These are phyloP conservation scores for Scotopteryx bipunctaria DNA, from an alignment of 2,888 invertebrate species.

Conservation along the genomic window DNA sequence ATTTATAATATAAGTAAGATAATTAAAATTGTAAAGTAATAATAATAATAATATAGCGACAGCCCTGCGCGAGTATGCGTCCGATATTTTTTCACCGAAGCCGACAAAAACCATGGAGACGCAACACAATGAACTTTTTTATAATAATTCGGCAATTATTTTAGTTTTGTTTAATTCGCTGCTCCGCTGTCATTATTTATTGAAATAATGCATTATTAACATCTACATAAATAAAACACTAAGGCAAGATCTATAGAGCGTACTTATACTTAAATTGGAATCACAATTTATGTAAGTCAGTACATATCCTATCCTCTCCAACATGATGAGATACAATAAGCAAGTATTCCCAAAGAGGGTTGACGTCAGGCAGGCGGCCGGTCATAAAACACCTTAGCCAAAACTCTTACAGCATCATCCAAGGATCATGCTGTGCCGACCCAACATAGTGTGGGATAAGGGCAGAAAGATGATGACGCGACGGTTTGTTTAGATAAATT, in stretches of 20 bases:
- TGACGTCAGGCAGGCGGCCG: too few relatives aligned
- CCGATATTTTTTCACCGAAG: slow-evolving; percentile 79
- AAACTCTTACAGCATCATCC: too few relatives aligned
- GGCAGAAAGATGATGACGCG: too few relatives aligned
- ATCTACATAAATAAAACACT: slow-evolving; percentile 4
- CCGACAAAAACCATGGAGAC: slow-evolving; percentile 59
- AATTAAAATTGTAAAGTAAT: slow-evolving; percentile 48
- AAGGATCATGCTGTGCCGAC: too few relatives aligned
- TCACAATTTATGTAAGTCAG: too few relatives aligned
- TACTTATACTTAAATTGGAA: too few relatives aligned
- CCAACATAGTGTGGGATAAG: too few relatives aligned
- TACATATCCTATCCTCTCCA: too few relatives aligned
- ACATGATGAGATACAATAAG: too few relatives aligned
- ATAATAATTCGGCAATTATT: slow-evolving; percentile 32
- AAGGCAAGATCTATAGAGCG: slow-evolving; percentile 1
- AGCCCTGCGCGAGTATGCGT: slow-evolving; percentile 77
- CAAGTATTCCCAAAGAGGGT: too few relatives aligned
- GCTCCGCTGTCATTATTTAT: not conserved
- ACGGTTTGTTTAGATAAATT: too few relatives aligned
- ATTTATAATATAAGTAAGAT: not conserved
- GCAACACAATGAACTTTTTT: slow-evolving; percentile 37
- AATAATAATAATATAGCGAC: slow-evolving; percentile 57
- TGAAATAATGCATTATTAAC: slow-evolving; percentile 2
- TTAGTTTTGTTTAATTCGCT: slow-evolving; percentile 10
- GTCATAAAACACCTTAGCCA: too few relatives aligned